Conservation (phyloP, 2,888 invertebrate species). For the Xylocampa areola region DNA sequence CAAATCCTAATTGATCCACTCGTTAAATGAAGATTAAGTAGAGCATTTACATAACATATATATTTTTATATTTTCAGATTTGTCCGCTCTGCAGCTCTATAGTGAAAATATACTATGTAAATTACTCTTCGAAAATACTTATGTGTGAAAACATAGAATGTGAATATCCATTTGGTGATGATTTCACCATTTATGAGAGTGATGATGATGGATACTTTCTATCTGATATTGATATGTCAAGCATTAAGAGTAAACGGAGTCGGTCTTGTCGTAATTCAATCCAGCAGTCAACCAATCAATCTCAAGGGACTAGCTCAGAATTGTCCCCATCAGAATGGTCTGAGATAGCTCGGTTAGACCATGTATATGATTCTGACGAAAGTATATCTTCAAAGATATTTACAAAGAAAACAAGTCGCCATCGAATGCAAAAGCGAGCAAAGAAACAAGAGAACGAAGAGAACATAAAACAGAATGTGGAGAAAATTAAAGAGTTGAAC, state of each 20-base stretch:
- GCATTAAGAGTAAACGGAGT: slow-evolving; percentile 30
- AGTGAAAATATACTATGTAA: slow-evolving; percentile 70
- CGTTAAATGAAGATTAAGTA: too few relatives aligned
- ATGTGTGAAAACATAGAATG: slow-evolving; percentile 79
- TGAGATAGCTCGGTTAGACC: slow-evolving; percentile 66
- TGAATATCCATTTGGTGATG: slow-evolving; percentile 77
- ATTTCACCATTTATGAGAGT: slow-evolving; percentile 67
- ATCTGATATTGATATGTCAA: slow-evolving; percentile 46
- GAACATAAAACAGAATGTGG: slow-evolving; percentile 61
- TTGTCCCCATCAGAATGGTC: slow-evolving; percentile 66
- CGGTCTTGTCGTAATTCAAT: slow-evolving; percentile 4
- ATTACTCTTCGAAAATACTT: slow-evolving; percentile 72
- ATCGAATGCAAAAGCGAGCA: slow-evolving; percentile 19
- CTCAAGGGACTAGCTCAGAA: slow-evolving; percentile 55
- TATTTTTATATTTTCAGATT: slow-evolving; percentile 67
- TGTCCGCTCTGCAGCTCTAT: slow-evolving; percentile 75
- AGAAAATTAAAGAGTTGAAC: slow-evolving; percentile 67
- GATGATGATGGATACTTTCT: slow-evolving; percentile 52
- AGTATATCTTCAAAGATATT: slow-evolving; percentile 23
- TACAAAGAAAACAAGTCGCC: slow-evolving; percentile 25
- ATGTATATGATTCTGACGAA: slow-evolving; percentile 63
- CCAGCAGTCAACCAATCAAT: slow-evolving; percentile 3
- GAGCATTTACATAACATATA: not conserved
- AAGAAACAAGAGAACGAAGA: slow-evolving; percentile 46
- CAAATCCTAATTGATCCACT: too few relatives aligned